Evolutionary conservation across 2,113 vertebrate genomes (phyloP).

Genomic region (Cynoglossus semilaevis): DNA sequence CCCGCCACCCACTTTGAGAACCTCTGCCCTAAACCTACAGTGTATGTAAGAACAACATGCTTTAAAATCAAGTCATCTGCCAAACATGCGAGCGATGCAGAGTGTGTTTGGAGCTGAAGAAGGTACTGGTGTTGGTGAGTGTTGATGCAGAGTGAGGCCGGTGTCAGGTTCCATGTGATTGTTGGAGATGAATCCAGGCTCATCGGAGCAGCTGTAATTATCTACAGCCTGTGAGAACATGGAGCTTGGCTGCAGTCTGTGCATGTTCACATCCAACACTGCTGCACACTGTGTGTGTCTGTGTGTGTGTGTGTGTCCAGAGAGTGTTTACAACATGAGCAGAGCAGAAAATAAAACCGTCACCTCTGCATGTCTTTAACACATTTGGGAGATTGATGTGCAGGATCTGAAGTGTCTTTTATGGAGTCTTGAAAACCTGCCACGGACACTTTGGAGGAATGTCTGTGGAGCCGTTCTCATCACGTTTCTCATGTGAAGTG

Average conservation of each 20-base stretch:
- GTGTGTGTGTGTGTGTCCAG: neutral
- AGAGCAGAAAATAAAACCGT: neutral
- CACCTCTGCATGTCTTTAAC: neutral
- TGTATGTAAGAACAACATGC: too few relatives aligned
- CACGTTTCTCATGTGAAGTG: constrained; percentile 9
- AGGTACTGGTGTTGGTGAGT: neutral
- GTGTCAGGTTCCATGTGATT: constrained; percentile 31
- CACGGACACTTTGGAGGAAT: neutral
- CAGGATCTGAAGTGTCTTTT: too few relatives aligned
- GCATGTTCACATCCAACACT: neutral
- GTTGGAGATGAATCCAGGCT: constrained; percentile 23
- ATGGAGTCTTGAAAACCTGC: constrained; percentile 7
- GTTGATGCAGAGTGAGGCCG: neutral
- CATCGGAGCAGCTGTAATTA: constrained; percentile 9
- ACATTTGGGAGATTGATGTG: neutral
- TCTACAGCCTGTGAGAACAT: neutral
- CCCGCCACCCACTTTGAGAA: too few relatives aligned
- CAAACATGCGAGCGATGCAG: too few relatives aligned
- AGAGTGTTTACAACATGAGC: neutral
- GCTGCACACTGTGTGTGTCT: neutral
- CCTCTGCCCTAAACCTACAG: too few relatives aligned
- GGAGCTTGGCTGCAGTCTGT: neutral
- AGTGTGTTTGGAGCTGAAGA: neutral
- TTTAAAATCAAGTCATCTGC: too few relatives aligned
- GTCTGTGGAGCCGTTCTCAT: constrained; percentile 12